These are phyloP conservation scores for Scolanthus callimorphus DNA, from an alignment of 92 coral and sea anemone genomes.

Conservation along the genomic window DNA sequence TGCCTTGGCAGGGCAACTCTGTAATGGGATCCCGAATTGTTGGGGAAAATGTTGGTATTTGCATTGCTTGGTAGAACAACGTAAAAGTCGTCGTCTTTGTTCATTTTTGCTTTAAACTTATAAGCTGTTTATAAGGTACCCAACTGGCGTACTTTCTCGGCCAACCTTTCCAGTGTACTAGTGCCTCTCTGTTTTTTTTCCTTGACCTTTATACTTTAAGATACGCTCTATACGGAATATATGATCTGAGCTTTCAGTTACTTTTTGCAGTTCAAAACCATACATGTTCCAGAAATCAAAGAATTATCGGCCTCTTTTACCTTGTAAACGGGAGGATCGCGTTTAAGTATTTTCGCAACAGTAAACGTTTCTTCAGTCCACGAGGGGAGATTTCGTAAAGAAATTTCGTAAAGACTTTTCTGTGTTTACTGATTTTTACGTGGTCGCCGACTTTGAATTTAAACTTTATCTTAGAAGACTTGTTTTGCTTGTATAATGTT, in stretches of 20 bases:
- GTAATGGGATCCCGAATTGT: neutral
- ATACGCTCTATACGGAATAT: constrained; percentile 19
- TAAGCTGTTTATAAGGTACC: constrained; percentile 3
- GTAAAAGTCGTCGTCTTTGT: neutral
- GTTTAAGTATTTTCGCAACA: neutral
- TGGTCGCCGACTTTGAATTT: constrained; percentile 9
- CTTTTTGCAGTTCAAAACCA: constrained; percentile 23
- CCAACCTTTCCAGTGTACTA: constrained; percentile 28
- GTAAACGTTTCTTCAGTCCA: constrained; percentile 31
- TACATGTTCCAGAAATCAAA: constrained; percentile 18
- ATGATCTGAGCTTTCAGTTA: constrained; percentile 4
- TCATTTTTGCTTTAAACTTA: neutral
- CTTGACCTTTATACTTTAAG: neutral
- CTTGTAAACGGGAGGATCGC: constrained; percentile 24
- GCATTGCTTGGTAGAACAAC: neutral
- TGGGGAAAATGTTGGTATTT: constrained; percentile 7
- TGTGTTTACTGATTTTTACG: constrained; percentile 18
- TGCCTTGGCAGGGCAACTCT: constrained; percentile 6
- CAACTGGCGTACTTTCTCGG: constrained; percentile 14
- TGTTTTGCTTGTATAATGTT: constrained; percentile 3
- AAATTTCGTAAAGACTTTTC: constrained; percentile 8
- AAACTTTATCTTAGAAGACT: neutral
- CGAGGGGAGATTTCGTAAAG: neutral
- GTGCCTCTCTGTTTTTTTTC: neutral
- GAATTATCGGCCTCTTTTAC: constrained; percentile 5